Evolutionary conservation across 2,113 vertebrate species (phyloP), one percentile per base, ranked within the genome.

Genomic region (Mixornis gularis): DNA sequence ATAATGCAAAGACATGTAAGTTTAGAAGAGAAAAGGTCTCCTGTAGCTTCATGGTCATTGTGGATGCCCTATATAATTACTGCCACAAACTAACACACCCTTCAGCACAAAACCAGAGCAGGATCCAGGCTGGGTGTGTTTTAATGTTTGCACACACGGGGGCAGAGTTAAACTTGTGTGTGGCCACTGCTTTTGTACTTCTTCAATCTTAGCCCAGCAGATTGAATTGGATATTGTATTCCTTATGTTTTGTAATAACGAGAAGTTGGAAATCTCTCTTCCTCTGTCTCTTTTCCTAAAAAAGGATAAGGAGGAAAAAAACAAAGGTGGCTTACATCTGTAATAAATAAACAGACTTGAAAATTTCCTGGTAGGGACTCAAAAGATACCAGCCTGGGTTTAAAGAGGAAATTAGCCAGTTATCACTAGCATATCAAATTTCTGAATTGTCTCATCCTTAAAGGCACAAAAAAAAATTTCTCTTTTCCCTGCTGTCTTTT

Each of bases 131-230:
- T 6, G 72, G 26, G 12, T 93, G 89, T 65, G 18, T 56, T 94
- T 76, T 79, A 29, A 46, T 9, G 17, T 79, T 94, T 92, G 93
- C 40, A 59, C 95, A 89, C 93, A 89, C 0, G 89, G 71, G 93
- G 95, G 95, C 95, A 93, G 91, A 91, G 46, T 65, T 64, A 56
- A 81, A 56, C 87, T 40, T 74, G 43, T 52, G 26, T 86, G 77
- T 46, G 76, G 20, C 34, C 1, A 2, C 38, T 48, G 60, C 52
- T 59, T 55, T 52, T 74, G 56, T 13, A 30, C 81, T 81, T 81
- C 43, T 80, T 52, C n/a, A 26, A 2, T 62, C 3, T 15, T 60
- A 30, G 59, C 40, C 59, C 36, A 24, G 38, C 51, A 63, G 43
- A 22, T 10, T 52, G 76, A 92, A 34, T 32, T 55, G 43, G 15